Base-by-base conservation (phyloP, 2,113 vertebrate species). In the Hylia prasina region DNA sequence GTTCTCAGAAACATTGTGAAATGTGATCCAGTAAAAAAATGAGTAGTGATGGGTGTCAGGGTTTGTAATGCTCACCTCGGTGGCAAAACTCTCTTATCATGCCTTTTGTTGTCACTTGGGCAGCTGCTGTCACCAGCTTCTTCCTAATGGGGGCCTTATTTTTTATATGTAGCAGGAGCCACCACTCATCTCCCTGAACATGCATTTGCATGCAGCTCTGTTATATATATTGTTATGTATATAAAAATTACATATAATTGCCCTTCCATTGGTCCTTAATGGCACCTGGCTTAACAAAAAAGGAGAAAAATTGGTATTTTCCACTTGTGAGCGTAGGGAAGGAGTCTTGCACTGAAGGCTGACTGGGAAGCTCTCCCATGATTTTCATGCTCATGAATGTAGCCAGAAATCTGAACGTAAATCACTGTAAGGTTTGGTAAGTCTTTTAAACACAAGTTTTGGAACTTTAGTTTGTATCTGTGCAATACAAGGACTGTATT, bases 281-380 rank as follows among this genome's bases (percentile, higher is more conserved):
- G 25, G 11, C 21, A 31, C 58, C 35, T 81, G 60, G 33, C 33
- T 70, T 70, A 44, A 58, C 9, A 28, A 23, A 27, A 68, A 17
- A 47, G 5, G 8, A 61, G 31, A 66, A 77, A 37, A n/a, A n/a
- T n/a, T 70, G 4, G 8, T 25, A 22, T 72, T 79, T 80, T n/a
- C 31, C 7, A 11, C 6, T 50, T 4, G 0, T 6, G 23, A 70
- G 11, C 0, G 0, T 0, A 25, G 64, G 39, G 58, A 54, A 54
- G 16, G 44, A 57, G 28, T 27, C 33, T 50, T 35, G 28, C 28
- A 15, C 42, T 77, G 42, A 54, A 51, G 78, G 40, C 64, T 80
- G 72, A 5, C 9, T 70, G 51, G 15, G 31, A 82, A 73, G 18
- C 10, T 66, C 48, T 77, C 22, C 5, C 0, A 1, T 40, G 15